A percentile compares a stretch with the other conserved stretches of the same genome.
Conservation (phyloP, 2,888 invertebrate genomes). For the Cartodere bifasciata region DNA sequence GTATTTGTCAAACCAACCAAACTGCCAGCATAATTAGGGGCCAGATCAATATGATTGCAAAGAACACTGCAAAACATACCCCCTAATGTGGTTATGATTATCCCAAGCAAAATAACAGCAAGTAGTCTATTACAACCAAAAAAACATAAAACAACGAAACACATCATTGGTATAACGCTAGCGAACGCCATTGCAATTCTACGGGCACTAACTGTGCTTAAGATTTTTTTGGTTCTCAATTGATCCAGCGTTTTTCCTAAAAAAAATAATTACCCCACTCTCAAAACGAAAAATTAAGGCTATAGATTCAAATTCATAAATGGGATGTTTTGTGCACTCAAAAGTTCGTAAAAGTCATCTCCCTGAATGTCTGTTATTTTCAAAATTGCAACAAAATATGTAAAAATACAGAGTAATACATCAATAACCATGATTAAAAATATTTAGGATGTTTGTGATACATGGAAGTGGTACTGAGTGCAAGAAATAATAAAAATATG, state of each 20-base stretch:
- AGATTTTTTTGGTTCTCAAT: background rate
- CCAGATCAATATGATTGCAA: constrained; percentile 1
- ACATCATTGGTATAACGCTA: constrained; percentile 1
- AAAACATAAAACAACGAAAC: constrained; percentile 1
- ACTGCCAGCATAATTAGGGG: background rate
- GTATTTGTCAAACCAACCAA: background rate
- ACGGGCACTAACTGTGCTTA: background rate
- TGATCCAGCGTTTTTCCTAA: background rate
- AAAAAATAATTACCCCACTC: too few species aligned
- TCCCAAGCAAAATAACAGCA: background rate
- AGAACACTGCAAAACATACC: constrained; percentile 1
- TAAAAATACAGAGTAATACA: too few species aligned
- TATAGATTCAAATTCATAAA: too few species aligned
- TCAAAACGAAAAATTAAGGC: too few species aligned
- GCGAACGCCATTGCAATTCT: background rate
- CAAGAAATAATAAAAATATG: too few species aligned
- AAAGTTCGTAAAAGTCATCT: too few species aligned
- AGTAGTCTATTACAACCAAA: background rate
- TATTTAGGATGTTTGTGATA: too few species aligned
- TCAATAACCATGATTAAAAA: too few species aligned
- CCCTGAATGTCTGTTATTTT: too few species aligned
- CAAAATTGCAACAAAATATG: too few species aligned
- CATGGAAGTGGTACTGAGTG: too few species aligned
- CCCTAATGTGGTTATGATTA: background rate
- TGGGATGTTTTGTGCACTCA: too few species aligned